phyloP scores from a whole-genome alignment of 1,140 invertebrate species.

The Solenopsis invicta region DNA sequence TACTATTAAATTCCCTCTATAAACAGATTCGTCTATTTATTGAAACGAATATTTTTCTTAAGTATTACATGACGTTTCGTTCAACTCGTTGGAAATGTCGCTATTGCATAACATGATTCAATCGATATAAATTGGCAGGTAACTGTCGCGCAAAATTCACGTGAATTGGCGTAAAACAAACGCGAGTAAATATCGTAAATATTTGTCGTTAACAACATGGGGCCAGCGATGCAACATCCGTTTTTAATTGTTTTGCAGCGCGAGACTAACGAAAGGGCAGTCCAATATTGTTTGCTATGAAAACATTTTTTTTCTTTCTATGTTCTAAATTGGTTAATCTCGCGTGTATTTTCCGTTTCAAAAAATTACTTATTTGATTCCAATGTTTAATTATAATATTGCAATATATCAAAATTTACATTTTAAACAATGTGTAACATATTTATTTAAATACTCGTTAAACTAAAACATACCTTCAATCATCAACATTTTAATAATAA shows the following conservation, averaged over 20 bases:
- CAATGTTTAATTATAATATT: not conserved
- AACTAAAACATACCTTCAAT: slow-evolving; percentile 8
- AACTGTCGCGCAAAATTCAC: slow-evolving; percentile 43
- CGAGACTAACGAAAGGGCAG: slow-evolving; percentile 15
- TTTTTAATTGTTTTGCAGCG: slow-evolving; percentile 52
- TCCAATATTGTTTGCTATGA: slow-evolving; percentile 18
- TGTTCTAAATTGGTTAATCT: slow-evolving; percentile 47
- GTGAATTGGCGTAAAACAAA: slow-evolving; percentile 45
- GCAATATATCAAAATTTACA: not conserved
- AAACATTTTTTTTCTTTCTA: slow-evolving; percentile 33
- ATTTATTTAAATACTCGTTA: not conserved
- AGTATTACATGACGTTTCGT: slow-evolving; percentile 3
- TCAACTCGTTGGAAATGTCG: slow-evolving; percentile 7
- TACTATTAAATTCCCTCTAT: not conserved
- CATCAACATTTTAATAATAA: not conserved
- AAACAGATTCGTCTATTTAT: not conserved
- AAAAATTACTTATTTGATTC: not conserved
- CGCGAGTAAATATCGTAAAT: slow-evolving; percentile 56
- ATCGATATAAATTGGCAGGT: slow-evolving; percentile 53
- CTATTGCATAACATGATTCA: slow-evolving; percentile 16
- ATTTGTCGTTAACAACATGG: slow-evolving; percentile 44
- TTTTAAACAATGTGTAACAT: not conserved
- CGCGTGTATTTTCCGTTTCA: not conserved
- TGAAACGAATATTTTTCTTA: slow-evolving; percentile 11
- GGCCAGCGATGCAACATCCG: slow-evolving; percentile 13